Percentiles rank a stretch among this genome's conserved stretches.
These are phyloP conservation scores for Sebastes hubbsi DNA, from an alignment of 2,797 vertebrate genomes.

Conservation along the genomic window DNA sequence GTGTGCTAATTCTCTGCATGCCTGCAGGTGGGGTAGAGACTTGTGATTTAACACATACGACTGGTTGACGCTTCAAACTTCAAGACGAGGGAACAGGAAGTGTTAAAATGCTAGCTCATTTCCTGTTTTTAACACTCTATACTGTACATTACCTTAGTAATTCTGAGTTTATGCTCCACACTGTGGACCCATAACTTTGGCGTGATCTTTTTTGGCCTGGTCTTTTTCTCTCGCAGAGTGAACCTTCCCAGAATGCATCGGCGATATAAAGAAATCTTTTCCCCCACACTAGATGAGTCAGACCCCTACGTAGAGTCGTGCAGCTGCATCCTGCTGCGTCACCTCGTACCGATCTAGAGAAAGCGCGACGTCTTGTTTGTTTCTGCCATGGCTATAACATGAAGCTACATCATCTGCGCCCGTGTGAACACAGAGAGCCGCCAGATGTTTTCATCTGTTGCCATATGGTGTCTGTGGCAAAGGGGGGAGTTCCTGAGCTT, in stretches of 20 bases:
- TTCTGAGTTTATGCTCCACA: not conserved
- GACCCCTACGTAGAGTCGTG: not conserved
- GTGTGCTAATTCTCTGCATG: too few species aligned
- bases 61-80: too few species aligned
- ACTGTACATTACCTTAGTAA: not conserved
- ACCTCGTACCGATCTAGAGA: not conserved
- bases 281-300: not conserved
- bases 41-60: too few species aligned
- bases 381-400: constrained; percentile 4
- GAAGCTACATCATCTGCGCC: constrained; percentile 20
- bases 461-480: constrained; percentile 54
- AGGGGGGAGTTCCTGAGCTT: constrained; percentile 6
- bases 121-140: too few species aligned
- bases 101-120: too few species aligned
- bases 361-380: not conserved
- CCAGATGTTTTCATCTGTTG: constrained; percentile 73
- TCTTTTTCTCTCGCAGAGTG: not conserved
- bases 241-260: not conserved
- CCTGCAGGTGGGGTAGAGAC: too few species aligned
- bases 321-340: not conserved
- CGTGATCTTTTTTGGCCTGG: not conserved
- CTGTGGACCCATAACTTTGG: not conserved
- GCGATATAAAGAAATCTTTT: not conserved
- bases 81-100: too few species aligned
- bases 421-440: constrained; percentile 10